A percentile compares a stretch with the other conserved stretches of the same genome.
phyloP scores from a whole-genome alignment of 2,888 invertebrate genomes.

The Aphodius sticticus region DNA sequence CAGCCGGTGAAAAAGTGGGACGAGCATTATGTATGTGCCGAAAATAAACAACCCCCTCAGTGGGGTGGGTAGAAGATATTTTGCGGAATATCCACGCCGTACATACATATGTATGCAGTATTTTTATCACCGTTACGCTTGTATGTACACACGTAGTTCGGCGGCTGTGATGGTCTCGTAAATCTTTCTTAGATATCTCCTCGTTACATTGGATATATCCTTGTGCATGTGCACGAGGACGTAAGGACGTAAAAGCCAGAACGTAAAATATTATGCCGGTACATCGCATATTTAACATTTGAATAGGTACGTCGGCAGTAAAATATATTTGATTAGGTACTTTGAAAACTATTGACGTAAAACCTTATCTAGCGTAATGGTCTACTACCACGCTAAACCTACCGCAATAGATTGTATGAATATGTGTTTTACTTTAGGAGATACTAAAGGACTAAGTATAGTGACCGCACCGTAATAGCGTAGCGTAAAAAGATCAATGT shows the following conservation, averaged over 20 bases:
- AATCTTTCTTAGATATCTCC: not conserved
- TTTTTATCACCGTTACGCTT: not conserved
- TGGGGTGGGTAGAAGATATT: not conserved
- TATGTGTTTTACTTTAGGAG: no score
- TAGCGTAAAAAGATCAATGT: no score
- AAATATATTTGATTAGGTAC: not conserved
- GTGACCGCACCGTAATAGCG: no score
- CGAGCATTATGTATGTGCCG: conserved; percentile 22
- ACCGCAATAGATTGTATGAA: no score
- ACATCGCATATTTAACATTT: not conserved
- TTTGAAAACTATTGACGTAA: conserved; percentile 4
- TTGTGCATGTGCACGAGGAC: not conserved
- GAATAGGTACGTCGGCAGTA: not conserved
- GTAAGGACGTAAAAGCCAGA: not conserved
- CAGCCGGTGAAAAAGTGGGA: conserved; percentile 20
- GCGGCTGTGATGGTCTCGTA: not conserved
- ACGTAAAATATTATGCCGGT: not conserved
- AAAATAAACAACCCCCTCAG: conserved; percentile 5
- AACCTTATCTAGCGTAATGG: not conserved
- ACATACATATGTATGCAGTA: not conserved
- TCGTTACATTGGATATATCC: not conserved
- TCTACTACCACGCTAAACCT: not conserved
- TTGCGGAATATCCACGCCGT: not conserved
- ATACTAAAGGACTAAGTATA: no score
- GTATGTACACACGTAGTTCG: not conserved